Conservation (phyloP, 2,888 invertebrate genomes). For the Euplagia quadripunctaria region DNA sequence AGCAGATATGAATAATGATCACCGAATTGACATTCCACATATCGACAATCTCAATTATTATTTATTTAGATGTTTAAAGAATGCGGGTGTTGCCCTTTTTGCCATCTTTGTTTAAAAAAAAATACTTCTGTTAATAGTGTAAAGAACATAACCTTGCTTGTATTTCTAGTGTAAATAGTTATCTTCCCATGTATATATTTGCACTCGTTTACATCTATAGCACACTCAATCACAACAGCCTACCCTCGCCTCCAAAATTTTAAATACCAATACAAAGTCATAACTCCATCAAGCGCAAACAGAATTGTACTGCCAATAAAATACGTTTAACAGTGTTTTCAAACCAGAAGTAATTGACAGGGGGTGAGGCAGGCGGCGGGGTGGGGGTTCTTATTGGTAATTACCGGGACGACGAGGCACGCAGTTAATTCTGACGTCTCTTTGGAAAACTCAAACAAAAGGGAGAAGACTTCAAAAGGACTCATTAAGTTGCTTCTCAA, state of each 20-base stretch:
- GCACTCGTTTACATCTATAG: no score
- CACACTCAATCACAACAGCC: slow-evolving; percentile 4
- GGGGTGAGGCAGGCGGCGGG: slow-evolving; percentile 27
- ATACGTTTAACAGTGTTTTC: slow-evolving; percentile 57
- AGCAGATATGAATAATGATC: no score
- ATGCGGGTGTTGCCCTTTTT: no score
- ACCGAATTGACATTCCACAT: no score
- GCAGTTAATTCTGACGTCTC: slow-evolving; percentile 67
- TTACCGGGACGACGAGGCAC: slow-evolving; percentile 61
- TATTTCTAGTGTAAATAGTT: no score
- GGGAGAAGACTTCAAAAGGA: slow-evolving; percentile 71
- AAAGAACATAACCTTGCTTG: no score
- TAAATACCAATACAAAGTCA: slow-evolving; percentile 44
- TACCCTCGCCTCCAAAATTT: slow-evolving; percentile 21
- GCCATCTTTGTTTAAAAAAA: no score
- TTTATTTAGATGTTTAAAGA: no score
- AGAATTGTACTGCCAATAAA: slow-evolving; percentile 53
- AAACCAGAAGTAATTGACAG: slow-evolving; percentile 62
- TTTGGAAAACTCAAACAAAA: slow-evolving; percentile 75
- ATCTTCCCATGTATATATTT: not conserved
- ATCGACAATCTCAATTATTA: no score
- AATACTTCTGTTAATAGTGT: no score
- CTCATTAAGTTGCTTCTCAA: slow-evolving; percentile 75
- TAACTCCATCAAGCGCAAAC: slow-evolving; percentile 49
- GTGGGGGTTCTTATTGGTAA: slow-evolving; percentile 63